Percentiles rank a stretch among this genome's conserved stretches.
phyloP scores from a whole-genome alignment of 2,888 invertebrate genomes.

The Sthenelais limicola region DNA sequence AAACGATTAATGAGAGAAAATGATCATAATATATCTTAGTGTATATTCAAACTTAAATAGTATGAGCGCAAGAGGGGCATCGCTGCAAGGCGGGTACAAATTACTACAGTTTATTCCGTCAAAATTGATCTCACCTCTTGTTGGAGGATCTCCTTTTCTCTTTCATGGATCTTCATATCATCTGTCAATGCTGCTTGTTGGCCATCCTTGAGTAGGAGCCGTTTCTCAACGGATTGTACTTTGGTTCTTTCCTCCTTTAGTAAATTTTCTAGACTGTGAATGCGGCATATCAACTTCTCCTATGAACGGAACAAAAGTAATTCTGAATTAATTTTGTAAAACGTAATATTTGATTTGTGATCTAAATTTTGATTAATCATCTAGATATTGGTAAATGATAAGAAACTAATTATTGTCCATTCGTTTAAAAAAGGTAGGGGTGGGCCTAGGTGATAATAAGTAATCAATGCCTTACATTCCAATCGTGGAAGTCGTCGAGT shows the following conservation, averaged over 20 bases:
- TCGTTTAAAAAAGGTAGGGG: too few relatives aligned
- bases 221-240: conserved; percentile 65
- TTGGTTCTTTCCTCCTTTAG: conserved; percentile 69
- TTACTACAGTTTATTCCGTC: too few relatives aligned
- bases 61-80: too few relatives aligned
- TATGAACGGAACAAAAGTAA: conserved; percentile 44
- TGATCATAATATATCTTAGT: too few relatives aligned
- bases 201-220: conserved; percentile 56
- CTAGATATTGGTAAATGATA: too few relatives aligned
- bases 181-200: conserved; percentile 59
- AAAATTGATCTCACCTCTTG: conserved; percentile 65
- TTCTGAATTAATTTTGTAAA: background rate
- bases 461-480: conserved; percentile 68
- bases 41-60: too few relatives aligned
- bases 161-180: conserved; percentile 64
- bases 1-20: too few relatives aligned
- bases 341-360: too few relatives aligned
- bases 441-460: too few relatives aligned
- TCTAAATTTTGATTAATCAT: too few relatives aligned
- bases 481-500: conserved; percentile 56
- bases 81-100: too few relatives aligned
- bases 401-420: too few relatives aligned
- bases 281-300: conserved; percentile 66
- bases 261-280: conserved; percentile 65
- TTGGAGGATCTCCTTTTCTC: conserved; percentile 67